These are phyloP conservation scores for Trogon melanurus DNA, from an alignment of 2,113 vertebrate genomes.

Conservation along the genomic window DNA sequence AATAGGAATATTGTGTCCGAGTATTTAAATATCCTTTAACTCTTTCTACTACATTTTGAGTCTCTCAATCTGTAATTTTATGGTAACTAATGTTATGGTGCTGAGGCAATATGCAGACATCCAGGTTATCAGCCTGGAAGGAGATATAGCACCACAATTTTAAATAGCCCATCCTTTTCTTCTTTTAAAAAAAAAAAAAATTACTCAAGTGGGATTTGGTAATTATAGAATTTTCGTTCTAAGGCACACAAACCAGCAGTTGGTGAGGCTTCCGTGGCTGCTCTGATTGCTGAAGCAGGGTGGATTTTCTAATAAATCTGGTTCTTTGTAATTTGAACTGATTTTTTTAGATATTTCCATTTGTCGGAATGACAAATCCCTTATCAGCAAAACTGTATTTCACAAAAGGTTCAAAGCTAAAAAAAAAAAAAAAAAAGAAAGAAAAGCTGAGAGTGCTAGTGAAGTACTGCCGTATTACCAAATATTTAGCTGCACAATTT, in stretches of 20 bases:
- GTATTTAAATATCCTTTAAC: constrained; percentile 50
- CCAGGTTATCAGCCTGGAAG: constrained; percentile 29
- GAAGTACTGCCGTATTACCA: background rate
- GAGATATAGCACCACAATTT: constrained; percentile 26
- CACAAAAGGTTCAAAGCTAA: background rate
- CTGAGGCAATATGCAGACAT: constrained; percentile 6
- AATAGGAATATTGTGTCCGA: constrained; percentile 18
- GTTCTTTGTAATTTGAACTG: background rate
- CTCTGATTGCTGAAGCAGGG: background rate
- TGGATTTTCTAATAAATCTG: background rate
- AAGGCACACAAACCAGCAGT: background rate
- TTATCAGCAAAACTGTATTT: background rate
- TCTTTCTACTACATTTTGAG: constrained; percentile 33
- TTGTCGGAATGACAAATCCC: background rate
- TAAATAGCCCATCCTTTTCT: constrained; percentile 15
- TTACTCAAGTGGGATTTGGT: background rate
- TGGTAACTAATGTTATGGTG: constrained; percentile 13
- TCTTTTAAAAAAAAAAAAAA: background rate
- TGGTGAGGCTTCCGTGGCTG: constrained; percentile 2
- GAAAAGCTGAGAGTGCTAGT: background rate
- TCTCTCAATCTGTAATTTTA: constrained; percentile 54
- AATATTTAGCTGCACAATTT: background rate
- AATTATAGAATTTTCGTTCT: constrained; percentile 43
- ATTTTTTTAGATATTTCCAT: background rate
- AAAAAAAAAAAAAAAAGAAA: background rate